Evolutionary conservation across 2,797 vertebrate genomes (phyloP), one percentile per base, ranked within the genome.

Genomic region (Emydoidea blandingii): DNA sequence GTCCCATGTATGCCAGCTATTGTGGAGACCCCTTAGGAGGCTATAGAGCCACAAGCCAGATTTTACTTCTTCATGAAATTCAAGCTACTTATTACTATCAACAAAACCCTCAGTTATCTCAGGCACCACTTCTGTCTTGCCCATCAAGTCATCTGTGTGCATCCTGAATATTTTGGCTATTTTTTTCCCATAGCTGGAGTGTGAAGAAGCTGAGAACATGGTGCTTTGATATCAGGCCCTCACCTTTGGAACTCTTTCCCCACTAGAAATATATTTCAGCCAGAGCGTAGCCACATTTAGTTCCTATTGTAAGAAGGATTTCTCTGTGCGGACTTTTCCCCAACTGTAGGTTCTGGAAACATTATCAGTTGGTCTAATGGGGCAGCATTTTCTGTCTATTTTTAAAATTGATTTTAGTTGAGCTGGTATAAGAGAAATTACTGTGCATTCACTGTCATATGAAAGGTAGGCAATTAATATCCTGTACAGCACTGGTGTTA

Each of bases 11-110:
- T 84, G 68, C 29, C 90, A 50, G 15, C 10, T 89, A 18, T 86
- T 92, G 80, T 91, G 25, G 53, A 92, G 85, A n/a, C 74, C 4
- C 27, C 5, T 74, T 59, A 87, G 54, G 85, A 96, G 88, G 86
- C 86, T 90, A 25, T 41, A 85, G 86, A 94, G 84, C 90, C 15
- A 41, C 56, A 7, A 56, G 2, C 12, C 81, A 85, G 94, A 37
- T 29, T 94, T 90, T 25, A 78, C 6, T 56, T 92, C 89, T 19
- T 92, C 49, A 1, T 49, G 21, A 68, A 49, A 84, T 87, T 93
- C 82, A 95, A 91, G 31, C 2, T 80, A 19, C 8, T 41, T 21
- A 31, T 87, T 29, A 23, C 92, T 93, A 83, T 85, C 88, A 31
- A 85, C 3, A 47, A 78, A 47, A 78, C 4, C 44, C 25, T 31